Conservation (phyloP, 2,888 invertebrate species). For the Anaspis maculata region DNA sequence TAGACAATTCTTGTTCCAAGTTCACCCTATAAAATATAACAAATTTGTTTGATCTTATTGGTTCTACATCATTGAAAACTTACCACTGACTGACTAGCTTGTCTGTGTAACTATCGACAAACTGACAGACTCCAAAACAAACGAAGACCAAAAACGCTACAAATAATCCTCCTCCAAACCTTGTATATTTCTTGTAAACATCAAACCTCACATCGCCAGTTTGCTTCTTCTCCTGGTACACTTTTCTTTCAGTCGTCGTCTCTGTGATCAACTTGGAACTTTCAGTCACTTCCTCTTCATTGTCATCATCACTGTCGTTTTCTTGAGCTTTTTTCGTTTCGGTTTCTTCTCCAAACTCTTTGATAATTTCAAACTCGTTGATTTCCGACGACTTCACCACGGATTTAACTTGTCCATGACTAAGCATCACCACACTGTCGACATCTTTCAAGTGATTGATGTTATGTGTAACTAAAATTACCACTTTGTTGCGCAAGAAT, state of each 20-base stretch:
- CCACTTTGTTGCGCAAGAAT: constrained; percentile 45
- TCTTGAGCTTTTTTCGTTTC: constrained; percentile 26
- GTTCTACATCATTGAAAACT: too few species aligned
- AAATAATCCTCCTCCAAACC: constrained; percentile 16
- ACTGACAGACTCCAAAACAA: constrained; percentile 5
- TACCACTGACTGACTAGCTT: constrained; percentile 16
- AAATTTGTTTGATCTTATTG: constrained; percentile 27
- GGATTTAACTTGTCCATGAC: constrained; percentile 17
- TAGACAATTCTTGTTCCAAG: constrained; percentile 17
- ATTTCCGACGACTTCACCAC: constrained; percentile 42
- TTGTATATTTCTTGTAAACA: constrained; percentile 17
- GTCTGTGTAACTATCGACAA: constrained; percentile 9
- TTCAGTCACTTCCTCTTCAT: constrained; percentile 4
- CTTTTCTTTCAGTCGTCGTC: constrained; percentile 7
- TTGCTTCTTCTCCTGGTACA: constrained; percentile 11
- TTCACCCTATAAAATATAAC: constrained; percentile 20
- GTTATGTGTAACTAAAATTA: constrained; percentile 42
- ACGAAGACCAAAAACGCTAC: constrained; percentile 1
- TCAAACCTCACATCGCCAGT: constrained; percentile 12
- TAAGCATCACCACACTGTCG: constrained; percentile 43
- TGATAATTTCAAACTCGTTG: constrained; percentile 59
- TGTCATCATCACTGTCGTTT: constrained; percentile 2
- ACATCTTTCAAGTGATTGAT: constrained; percentile 44
- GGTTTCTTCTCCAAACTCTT: constrained; percentile 44
- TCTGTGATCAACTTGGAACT: constrained; percentile 9